Conservation (phyloP, 2,888 invertebrate species). For the Lasioglossum marginatum region DNA sequence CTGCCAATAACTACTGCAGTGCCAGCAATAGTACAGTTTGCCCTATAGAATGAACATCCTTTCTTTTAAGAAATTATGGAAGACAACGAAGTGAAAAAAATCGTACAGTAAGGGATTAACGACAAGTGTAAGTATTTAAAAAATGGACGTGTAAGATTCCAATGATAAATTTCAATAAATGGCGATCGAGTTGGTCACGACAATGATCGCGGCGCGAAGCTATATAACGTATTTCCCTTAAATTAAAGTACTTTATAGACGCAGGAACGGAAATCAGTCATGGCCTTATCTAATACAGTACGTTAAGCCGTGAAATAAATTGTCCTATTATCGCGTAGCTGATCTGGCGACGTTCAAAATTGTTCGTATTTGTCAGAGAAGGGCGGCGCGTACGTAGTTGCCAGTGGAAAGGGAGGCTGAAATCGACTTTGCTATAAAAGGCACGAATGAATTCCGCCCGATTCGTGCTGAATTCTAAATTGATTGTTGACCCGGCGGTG, state of each 20-base stretch:
- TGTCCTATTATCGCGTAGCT: slow-evolving; percentile 72
- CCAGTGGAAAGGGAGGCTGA: slow-evolving; percentile 63
- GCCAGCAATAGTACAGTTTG: too few species aligned
- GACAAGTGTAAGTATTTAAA: too few species aligned
- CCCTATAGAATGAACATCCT: too few species aligned
- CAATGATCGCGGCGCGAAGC: neutral
- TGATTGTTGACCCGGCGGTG: slow-evolving; percentile 45
- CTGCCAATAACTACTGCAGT: too few species aligned
- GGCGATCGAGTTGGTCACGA: neutral
- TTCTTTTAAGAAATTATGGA: too few species aligned
- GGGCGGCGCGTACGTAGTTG: slow-evolving; percentile 59
- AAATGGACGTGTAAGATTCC: too few species aligned
- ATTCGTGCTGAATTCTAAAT: slow-evolving; percentile 71
- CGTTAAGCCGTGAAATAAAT: slow-evolving; percentile 70
- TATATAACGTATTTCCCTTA: neutral
- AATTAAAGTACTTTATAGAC: slow-evolving; percentile 2
- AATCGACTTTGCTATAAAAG: slow-evolving; percentile 67
- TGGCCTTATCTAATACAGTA: slow-evolving; percentile 58
- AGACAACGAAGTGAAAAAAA: too few species aligned
- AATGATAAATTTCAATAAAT: neutral
- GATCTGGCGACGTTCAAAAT: slow-evolving; percentile 71
- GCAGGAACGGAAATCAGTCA: slow-evolving; percentile 32
- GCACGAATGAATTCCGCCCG: slow-evolving; percentile 64
- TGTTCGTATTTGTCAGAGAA: slow-evolving; percentile 76
- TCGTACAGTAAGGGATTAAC: too few species aligned